phyloP scores from a whole-genome alignment of 2,888 invertebrate species.

The Leptarthrus brevirostris region DNA sequence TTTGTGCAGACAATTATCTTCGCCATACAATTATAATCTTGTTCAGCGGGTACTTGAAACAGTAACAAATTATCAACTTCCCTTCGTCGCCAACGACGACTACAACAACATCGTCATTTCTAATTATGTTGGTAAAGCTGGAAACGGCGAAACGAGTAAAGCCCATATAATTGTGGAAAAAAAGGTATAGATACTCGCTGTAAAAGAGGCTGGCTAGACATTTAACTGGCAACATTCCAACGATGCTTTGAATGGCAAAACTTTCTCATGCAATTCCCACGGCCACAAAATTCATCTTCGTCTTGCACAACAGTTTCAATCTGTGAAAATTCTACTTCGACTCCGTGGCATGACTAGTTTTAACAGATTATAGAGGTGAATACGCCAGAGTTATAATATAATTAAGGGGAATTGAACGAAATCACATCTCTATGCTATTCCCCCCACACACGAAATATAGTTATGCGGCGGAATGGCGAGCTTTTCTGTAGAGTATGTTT shows the following conservation, averaged over 20 bases:
- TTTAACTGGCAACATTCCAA: slow-evolving; percentile 40
- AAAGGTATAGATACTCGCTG: slow-evolving; percentile 14
- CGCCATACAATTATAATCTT: slow-evolving; percentile 36
- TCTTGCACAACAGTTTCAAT: slow-evolving; percentile 46
- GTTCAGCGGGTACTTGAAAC: background rate
- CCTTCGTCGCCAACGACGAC: background rate
- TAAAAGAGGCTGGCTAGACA: slow-evolving; percentile 37
- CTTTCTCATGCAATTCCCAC: slow-evolving; percentile 49
- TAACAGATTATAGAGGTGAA: background rate
- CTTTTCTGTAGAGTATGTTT: too few relatives aligned
- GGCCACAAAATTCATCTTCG: slow-evolving; percentile 48
- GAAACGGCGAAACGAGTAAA: background rate
- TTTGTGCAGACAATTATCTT: slow-evolving; percentile 20
- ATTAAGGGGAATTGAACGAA: slow-evolving; percentile 26
- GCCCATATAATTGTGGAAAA: background rate
- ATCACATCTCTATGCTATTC: background rate
- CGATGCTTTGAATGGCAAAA: slow-evolving; percentile 45
- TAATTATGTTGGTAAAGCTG: slow-evolving; percentile 20
- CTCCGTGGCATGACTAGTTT: slow-evolving; percentile 27
- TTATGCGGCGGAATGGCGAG: too few relatives aligned
- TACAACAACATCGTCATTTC: slow-evolving; percentile 1
- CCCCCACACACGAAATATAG: too few relatives aligned
- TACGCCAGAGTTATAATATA: slow-evolving; percentile 31
- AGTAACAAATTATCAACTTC: slow-evolving; percentile 42
- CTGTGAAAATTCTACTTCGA: slow-evolving; percentile 37